Percentiles rank a stretch among this genome's conserved stretches.
Evolutionary conservation across 2,888 invertebrate species (phyloP).

Genomic region (Scaptomyza caliginosa): DNA sequence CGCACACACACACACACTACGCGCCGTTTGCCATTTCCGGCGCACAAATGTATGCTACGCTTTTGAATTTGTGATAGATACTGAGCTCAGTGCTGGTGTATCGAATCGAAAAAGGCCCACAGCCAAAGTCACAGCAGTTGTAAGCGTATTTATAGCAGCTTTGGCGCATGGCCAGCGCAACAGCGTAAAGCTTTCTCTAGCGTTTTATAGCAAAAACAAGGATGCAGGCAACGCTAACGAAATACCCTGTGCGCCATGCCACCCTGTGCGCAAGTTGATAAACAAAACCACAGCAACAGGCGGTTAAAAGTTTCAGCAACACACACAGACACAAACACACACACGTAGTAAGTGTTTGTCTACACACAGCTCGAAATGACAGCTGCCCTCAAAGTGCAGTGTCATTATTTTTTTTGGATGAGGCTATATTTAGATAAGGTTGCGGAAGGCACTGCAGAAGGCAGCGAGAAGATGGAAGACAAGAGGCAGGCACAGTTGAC

Average conservation of each 20-base stretch:
- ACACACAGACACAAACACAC: neutral
- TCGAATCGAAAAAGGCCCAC: conserved; percentile 27
- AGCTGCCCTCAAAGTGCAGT: conserved; percentile 22
- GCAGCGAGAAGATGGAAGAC: neutral
- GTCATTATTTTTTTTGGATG: conserved; percentile 29
- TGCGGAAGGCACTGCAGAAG: conserved; percentile 13
- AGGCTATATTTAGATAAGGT: conserved; percentile 35
- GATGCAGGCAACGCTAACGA: conserved; percentile 27
- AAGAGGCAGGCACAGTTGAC: conserved; percentile 21
- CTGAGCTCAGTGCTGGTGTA: conserved; percentile 44
- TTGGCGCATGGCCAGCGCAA: conserved; percentile 60
- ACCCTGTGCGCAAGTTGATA: conserved; percentile 34
- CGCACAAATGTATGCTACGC: conserved; percentile 62
- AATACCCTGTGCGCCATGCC: conserved; percentile 29
- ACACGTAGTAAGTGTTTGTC: conserved; percentile 4
- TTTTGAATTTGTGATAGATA: conserved; percentile 68
- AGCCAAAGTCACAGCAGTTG: conserved; percentile 15
- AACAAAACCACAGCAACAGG: conserved; percentile 53
- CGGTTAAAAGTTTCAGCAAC: conserved; percentile 12
- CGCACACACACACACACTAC: conserved; percentile 42
- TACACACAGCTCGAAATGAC: conserved; percentile 9
- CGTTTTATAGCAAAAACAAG: conserved; percentile 44
- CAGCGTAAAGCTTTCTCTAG: conserved; percentile 40
- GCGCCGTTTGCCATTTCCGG: conserved; percentile 57
- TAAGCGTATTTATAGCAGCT: conserved; percentile 53